Base-by-base conservation (phyloP, 2,113 vertebrate genomes). In the Aplodontia rufa region DNA sequence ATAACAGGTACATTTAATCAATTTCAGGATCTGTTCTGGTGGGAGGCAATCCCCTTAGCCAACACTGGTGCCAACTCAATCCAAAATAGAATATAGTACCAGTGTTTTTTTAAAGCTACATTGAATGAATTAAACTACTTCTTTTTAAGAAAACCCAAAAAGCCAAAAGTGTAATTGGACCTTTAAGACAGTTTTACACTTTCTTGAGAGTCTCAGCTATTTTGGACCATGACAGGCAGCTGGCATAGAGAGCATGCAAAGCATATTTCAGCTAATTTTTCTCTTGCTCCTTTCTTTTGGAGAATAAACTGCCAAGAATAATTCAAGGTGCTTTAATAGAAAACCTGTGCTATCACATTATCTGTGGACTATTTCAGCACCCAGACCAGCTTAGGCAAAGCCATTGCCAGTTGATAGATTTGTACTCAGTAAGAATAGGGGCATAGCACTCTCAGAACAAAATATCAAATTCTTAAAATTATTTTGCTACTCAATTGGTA, bases 181-280 rank as follows among this genome's bases (percentile, higher is more conserved):
- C 71, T 97, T 68, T 79, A 87, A 84, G 87, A 95, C 55, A 80
- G 51, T 89, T 95, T 95, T 91, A 58, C 32, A 82, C 40, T 87
- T 93, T 95, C 68, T 94, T 24, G 28, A 96, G 68, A 87, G 5
- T 49, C 55, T 86, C 89, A 37, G 69, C 66, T 96, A 49, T 94
- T 96, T 78, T 72, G 40, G 71, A 94, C 66, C 42, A 42, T 88
- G 47, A 91, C 26, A 76, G 81, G 62, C 74, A 94, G 49, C 72
- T 83, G 62, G 32, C 35, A 68, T 17, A 80, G 53, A 45, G 53
- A 78, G 64, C 64, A 68, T 37, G 81, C 55, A 95, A 90, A 71
- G 28, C 45, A 40, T 45, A 32, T 37, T 94, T 93, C 60, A 58
- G 45, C 74, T 95, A 30, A 86, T 86, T 90, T 91, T 87, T 71